Conservation (phyloP, 2,113 vertebrate species). For the Tragelaphus strepsiceros region DNA sequence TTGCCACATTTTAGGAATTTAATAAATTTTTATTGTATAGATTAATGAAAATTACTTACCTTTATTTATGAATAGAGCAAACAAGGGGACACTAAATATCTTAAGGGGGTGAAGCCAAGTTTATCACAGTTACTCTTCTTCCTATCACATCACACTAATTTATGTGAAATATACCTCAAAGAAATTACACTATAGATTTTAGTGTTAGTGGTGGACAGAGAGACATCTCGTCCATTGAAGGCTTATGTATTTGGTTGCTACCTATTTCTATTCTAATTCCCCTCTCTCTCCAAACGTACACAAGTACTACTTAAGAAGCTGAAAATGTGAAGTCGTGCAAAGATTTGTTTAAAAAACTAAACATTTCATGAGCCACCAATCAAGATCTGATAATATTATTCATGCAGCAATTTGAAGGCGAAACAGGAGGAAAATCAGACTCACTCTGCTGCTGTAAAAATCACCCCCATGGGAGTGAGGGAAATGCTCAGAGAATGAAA, state of each 20-base stretch:
- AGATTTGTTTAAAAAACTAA: conserved; percentile 29
- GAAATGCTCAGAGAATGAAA: conserved; percentile 7
- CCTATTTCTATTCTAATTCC: neutral
- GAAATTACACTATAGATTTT: neutral
- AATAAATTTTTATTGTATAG: neutral
- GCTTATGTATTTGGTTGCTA: neutral
- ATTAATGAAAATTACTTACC: neutral
- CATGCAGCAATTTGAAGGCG: conserved; percentile 37
- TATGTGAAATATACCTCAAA: neutral
- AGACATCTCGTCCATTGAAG: neutral
- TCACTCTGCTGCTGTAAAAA: neutral
- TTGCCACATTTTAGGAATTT: neutral
- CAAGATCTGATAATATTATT: conserved; percentile 37
- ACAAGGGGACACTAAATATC: neutral
- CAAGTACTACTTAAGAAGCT: neutral
- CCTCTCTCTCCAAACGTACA: rapidly evolving
- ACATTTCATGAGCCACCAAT: conserved; percentile 8
- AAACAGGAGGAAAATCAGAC: conserved; percentile 46
- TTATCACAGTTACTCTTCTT: neutral
- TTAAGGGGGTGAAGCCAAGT: neutral
- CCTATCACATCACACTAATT: neutral
- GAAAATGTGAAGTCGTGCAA: neutral
- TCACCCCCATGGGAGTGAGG: neutral
- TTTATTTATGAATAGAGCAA: neutral
- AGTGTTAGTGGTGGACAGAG: neutral